Evolutionary conservation across 2,888 invertebrate genomes (phyloP), one percentile per base, ranked within the genome.

Genomic region (Ennomos fuscantarius): DNA sequence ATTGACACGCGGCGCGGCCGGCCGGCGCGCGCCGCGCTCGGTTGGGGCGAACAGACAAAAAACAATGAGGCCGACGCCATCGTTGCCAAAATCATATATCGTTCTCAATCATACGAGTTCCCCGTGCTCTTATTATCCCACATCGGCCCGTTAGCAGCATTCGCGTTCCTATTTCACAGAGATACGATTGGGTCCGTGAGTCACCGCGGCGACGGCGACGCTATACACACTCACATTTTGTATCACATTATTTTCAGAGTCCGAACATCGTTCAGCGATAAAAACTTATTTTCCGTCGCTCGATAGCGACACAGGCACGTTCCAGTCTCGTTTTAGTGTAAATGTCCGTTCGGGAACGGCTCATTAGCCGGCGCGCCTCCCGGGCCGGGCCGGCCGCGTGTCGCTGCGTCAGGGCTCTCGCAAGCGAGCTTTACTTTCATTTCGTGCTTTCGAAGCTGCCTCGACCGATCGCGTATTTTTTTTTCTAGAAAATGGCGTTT

Each of bases 341-440:
- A 68, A 55, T 73, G 74, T 69, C 65, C 60, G 68, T 68, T 69
- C 69, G 63, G 58, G 64, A 73, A 72, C 62, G 63, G 72, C 72
- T 76, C 76, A 81, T 79, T 73, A 72, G 70, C 64, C 68, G 70
- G 66, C 70, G 72, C 73, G 82, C 78, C 81, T 81, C 79, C 78
- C 71, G 52, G 74, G 73, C 72, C 76, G 80, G 80, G 78, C 72
- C 63, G 54, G 34, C 52, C 55, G 44, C 64, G 62, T 65, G 58
- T 59, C 62, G 64, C 60, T 47, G 60, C 60, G 57, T 46, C 55
- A 43, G 62, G 61, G 60, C 60, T 64, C 60, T 57, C 56, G 40
- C 61, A 60, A 45, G 56, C 64, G 59, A 63, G 57, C 57, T 62
- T 63, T 37, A 56, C 63, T 60, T 56, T 64, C 78, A 81, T 68